Evolutionary conservation across 2,888 invertebrate species (phyloP), one percentile per base, ranked within the genome.

Genomic region (Pycnomerus fuliginosus): DNA sequence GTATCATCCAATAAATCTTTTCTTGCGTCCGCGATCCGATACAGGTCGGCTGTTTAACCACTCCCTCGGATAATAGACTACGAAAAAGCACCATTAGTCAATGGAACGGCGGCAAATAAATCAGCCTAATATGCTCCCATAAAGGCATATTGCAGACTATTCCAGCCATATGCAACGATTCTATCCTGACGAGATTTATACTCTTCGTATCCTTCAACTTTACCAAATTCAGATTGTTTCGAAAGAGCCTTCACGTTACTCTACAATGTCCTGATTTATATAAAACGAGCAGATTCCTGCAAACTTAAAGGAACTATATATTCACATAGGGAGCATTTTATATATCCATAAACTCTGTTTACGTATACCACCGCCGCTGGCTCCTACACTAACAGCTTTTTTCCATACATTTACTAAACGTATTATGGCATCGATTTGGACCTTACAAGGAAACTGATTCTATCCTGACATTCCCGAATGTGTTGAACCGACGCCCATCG

Each of bases 151-250:
- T 62, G 60, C 59, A 49, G 50, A 45, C 50, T 56, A 58, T 57
- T 63, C 61, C 53, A 55, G 58, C 56, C 62, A 60, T 60, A 64
- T 61, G 59, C 60, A 62, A 56, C 55, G 56, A 60, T 64, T 62
- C 61, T 24, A 34, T 34, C 34, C 14, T n/a, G 17, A 29, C 14
- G 3, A 38, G 15, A 30, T 30, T 38, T 30, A 20, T 8, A 8
- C 4, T 20, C 4, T 20, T 20, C 20, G 20, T 20, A 20, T 20
- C 20, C 8, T 20, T 8, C 20, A 4, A 20, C 20, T 34, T 34
- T 41, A 32, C 32, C 39, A 16, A 27, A 20, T 4, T 8, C 20
- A 20, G 5, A 4, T 20, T 20, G 8, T 8, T 5, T 4, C 20
- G 20, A 20, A 8, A 4, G 20, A 4, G 20, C 20, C 20, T 8